Evolutionary conservation across 2,113 vertebrate genomes (phyloP).

Genomic region (Phylloscopus whistleri): DNA sequence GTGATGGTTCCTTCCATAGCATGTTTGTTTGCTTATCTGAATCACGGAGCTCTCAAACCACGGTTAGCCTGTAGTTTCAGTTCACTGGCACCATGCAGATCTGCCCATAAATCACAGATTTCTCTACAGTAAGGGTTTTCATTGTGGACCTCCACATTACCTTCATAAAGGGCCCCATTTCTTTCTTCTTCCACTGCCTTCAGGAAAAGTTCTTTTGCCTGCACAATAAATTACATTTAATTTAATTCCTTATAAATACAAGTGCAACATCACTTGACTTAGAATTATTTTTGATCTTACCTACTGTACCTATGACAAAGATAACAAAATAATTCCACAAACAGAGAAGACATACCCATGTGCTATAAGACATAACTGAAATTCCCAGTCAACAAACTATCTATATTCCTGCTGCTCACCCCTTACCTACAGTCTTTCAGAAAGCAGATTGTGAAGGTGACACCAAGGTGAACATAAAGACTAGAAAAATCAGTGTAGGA

Average conservation of each 20-base stretch:
- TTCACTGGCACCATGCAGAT: not conserved
- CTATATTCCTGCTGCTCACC: fast-evolving
- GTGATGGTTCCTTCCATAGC: not conserved
- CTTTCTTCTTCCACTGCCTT: conserved; percentile 95
- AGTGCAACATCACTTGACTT: not conserved
- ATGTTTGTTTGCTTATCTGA: not conserved
- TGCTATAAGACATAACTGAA: not conserved
- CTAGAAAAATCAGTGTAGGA: not conserved
- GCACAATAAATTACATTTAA: conserved; percentile 40
- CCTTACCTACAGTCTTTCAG: not conserved
- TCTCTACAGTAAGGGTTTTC: not conserved
- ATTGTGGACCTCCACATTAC: conserved; percentile 59
- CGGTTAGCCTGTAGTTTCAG: not conserved
- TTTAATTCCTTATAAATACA: not conserved
- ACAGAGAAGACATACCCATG: not conserved
- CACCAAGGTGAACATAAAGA: not conserved
- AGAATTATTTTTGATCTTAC: not conserved
- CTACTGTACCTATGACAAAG: not conserved
- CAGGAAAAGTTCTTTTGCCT: conserved; percentile 95
- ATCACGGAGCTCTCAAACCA: not conserved
- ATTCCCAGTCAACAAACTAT: not conserved
- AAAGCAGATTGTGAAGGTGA: not conserved
- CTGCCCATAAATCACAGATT: not conserved
- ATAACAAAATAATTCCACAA: not conserved
- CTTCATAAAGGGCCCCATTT: conserved; percentile 96